Evolutionary conservation across 2,113 vertebrate species (phyloP), one percentile per base, ranked within the genome.

Genomic region (Cyprinodon variegatus): DNA sequence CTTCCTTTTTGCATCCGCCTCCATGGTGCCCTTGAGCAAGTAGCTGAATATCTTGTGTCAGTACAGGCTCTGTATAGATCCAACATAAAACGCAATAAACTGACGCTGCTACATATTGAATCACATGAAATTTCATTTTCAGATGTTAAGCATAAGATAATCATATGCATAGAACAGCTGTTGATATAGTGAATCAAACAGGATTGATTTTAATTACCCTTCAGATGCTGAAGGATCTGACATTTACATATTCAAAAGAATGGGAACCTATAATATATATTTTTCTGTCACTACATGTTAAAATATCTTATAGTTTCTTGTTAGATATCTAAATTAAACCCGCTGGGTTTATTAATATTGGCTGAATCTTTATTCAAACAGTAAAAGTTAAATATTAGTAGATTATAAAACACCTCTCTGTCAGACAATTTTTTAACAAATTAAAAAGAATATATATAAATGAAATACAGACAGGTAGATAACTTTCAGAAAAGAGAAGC

Each of bases 401-500:
- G 9, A 41, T 6, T 41, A 41, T 29, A 29, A 29, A 29, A 29
- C 50, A 8, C 17, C 50, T 53, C 50, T 53, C 50, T 53, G 4
- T 53, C 15, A 20, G 7, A 53, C 17, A n/a, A 29, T 29, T 29
- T 29, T 29, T 29, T 29, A 29, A 29, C 29, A 29, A 29, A 29
- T 29, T 29, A 29, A 29, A 29, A 29, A 29, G 29, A 29, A 29
- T 29, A 2, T 29, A 29, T 29, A 29, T 29, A 29, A 29, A 29
- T 29, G 29, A 29, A 29, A 29, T 29, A 29, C 29, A 29, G 29
- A 29, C 29, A 29, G 29, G 29, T 29, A 29, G 29, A 29, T 29
- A 29, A 76, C 76, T 88, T 86, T 15, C 75, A 83, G 86, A 74
- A 81, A 74, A 50, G 69, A 64, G 76, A 76, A 65, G 69, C 57